Conservation (phyloP, 2,113 vertebrate genomes). For the Urocolius indicus region DNA sequence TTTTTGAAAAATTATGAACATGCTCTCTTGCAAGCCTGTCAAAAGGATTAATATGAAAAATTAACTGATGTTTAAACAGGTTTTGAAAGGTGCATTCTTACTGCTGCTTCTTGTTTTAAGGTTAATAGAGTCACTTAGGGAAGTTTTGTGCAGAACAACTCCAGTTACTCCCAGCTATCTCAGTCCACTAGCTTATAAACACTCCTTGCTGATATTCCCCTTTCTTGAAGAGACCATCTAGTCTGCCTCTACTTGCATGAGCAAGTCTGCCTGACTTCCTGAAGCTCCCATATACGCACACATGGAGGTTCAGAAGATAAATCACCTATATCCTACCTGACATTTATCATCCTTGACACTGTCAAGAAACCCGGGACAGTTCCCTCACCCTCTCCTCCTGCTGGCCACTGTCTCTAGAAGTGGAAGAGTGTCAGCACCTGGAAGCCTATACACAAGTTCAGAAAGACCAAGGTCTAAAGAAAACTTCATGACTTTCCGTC, state of each 20-base stretch:
- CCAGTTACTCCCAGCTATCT: neutral
- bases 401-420: neutral
- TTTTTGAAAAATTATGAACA: neutral
- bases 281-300: neutral
- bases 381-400: neutral
- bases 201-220: neutral
- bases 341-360: neutral
- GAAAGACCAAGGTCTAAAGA: neutral
- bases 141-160: neutral
- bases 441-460: neutral
- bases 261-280: neutral
- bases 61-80: neutral
- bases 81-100: neutral
- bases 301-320: neutral
- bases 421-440: neutral
- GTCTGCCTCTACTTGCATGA: neutral
- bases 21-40: neutral
- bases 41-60: neutral
- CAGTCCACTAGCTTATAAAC: neutral
- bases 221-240: neutral
- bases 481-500: neutral
- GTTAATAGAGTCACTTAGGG: neutral
- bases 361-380: neutral
- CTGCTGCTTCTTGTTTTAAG: neutral
- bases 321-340: neutral